Evolutionary conservation across 2,797 vertebrate genomes (phyloP).

Genomic region (Anomalospiza imberbis): DNA sequence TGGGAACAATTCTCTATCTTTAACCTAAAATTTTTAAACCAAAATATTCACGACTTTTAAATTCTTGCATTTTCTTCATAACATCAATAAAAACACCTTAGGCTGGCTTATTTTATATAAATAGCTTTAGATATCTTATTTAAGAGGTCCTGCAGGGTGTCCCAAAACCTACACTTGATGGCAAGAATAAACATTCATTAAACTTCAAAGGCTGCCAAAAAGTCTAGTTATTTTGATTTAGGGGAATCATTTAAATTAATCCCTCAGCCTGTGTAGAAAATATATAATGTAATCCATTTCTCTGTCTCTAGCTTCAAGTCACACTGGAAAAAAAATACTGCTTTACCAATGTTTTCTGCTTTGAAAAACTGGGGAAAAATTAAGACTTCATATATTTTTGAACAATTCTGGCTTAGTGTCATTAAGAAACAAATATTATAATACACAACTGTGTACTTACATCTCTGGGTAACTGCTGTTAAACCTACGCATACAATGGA

Average conservation of each 20-base stretch:
- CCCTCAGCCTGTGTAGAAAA: conserved; percentile 41
- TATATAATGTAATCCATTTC: conserved; percentile 56
- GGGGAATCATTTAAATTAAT: conserved; percentile 61
- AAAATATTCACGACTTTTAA: background rate
- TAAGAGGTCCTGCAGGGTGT: conserved; percentile 26
- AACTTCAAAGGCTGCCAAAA: conserved; percentile 63
- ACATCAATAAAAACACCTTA: background rate
- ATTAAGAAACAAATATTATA: background rate
- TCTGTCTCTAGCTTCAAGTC: conserved; percentile 36
- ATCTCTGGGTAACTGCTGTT: background rate
- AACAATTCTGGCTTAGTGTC: conserved; percentile 9
- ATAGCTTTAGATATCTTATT: conserved; percentile 16
- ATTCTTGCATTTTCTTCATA: background rate
- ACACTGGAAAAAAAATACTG: background rate
- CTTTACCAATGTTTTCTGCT: background rate
- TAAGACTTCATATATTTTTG: background rate
- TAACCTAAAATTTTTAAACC: background rate
- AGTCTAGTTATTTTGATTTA: conserved; percentile 62
- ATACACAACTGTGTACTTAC: background rate
- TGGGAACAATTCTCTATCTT: background rate
- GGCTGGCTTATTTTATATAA: conserved; percentile 19
- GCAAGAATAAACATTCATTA: conserved; percentile 52
- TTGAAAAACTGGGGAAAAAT: background rate
- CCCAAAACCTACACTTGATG: conserved; percentile 32
- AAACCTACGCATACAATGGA: background rate